A percentile compares a stretch with the other conserved stretches of the same genome.
Evolutionary conservation across 2,113 vertebrate species (phyloP).

Genomic region (Crypturellus undulatus): DNA sequence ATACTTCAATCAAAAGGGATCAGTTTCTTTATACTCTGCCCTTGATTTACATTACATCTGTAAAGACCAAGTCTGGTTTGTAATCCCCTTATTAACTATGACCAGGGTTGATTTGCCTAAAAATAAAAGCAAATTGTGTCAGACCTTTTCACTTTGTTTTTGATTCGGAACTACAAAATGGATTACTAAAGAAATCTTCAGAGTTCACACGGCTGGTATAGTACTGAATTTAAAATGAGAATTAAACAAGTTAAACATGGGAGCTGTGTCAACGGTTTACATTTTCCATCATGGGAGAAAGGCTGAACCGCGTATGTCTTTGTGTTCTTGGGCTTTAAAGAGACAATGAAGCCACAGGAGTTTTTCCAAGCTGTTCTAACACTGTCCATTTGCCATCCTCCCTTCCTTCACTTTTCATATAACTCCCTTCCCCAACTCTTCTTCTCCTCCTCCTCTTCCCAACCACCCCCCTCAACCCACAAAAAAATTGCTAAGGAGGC

Average conservation of each 20-base stretch:
- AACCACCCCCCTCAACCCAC: background rate
- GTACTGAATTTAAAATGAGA: slow-evolving; percentile 90
- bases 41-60: slow-evolving; percentile 90
- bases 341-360: slow-evolving; percentile 84
- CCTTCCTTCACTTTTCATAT: slow-evolving; percentile 68
- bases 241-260: slow-evolving; percentile 89
- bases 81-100: slow-evolving; percentile 99
- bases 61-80: slow-evolving; percentile 91
- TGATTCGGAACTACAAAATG: slow-evolving; percentile 94
- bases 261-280: slow-evolving; percentile 80
- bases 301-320: slow-evolving; percentile 78
- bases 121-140: slow-evolving; percentile 94
- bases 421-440: background rate
- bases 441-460: background rate
- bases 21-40: slow-evolving; percentile 89
- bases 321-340: slow-evolving; percentile 77
- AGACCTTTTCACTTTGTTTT: slow-evolving; percentile 95
- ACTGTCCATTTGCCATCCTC: slow-evolving; percentile 73
- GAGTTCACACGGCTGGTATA: slow-evolving; percentile 85
- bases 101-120: slow-evolving; percentile 91
- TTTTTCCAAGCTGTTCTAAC: slow-evolving; percentile 80
- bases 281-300: slow-evolving; percentile 82
- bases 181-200: slow-evolving; percentile 91
- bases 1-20: slow-evolving; percentile 91
- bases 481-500: slow-evolving; percentile 21